Conservation (phyloP, 2,797 vertebrate species). For the Esox lucius region DNA sequence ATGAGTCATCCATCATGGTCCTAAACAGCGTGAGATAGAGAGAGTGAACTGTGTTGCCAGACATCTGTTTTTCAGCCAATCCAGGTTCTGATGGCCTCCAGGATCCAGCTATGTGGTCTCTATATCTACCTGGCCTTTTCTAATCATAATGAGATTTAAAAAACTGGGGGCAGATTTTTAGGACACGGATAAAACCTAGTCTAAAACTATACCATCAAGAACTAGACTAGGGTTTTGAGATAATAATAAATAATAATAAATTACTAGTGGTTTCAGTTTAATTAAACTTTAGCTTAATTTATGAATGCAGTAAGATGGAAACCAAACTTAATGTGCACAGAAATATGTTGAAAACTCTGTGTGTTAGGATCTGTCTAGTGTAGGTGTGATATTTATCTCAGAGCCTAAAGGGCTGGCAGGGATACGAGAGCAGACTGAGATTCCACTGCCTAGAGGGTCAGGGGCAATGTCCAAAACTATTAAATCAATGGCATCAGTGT, state of each 20-base stretch:
- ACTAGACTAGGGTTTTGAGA: no score
- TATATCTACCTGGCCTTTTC: conserved; percentile 7
- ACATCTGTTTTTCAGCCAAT: neutral
- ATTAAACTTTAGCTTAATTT: neutral
- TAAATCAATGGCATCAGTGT: conserved; percentile 55
- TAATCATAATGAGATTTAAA: neutral
- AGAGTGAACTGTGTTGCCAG: conserved; percentile 12
- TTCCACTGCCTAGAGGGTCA: conserved; percentile 51
- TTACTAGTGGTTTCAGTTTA: neutral
- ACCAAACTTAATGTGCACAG: neutral
- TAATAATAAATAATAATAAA: neutral
- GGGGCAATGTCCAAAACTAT: conserved; percentile 51
- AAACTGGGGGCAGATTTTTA: neutral
- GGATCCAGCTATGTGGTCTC: conserved; percentile 17
- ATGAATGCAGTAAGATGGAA: neutral
- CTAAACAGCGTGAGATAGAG: conserved; percentile 6
- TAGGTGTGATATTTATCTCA: neutral
- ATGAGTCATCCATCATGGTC: conserved; percentile 63
- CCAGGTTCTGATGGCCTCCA: conserved; percentile 41
- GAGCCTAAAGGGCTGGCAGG: neutral
- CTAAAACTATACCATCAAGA: no score
- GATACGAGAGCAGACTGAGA: neutral
- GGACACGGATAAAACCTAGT: no score
- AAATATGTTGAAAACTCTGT: neutral
- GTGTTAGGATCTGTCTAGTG: neutral